These are phyloP conservation scores for Sturnira hondurensis DNA, from an alignment of 2,113 vertebrate genomes.

Conservation along the genomic window DNA sequence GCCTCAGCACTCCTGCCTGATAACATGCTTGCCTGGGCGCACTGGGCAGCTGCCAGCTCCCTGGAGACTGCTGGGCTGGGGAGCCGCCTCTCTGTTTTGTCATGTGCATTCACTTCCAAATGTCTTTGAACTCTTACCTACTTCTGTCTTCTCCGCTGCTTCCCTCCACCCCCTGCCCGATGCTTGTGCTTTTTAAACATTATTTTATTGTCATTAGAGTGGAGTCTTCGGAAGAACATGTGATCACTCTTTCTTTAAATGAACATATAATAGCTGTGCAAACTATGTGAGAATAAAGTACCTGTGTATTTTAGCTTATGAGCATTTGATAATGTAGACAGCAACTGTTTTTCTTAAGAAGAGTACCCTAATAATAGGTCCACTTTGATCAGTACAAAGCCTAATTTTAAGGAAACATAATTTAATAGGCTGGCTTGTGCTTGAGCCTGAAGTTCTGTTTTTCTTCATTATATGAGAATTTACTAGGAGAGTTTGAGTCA, in stretches of 20 bases:
- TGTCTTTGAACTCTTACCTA: neutral
- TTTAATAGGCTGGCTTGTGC: neutral
- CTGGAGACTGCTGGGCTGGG: neutral
- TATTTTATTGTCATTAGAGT: neutral
- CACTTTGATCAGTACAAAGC: neutral
- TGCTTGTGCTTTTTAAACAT: neutral
- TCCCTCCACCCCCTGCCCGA: no score
- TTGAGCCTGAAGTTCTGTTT: neutral
- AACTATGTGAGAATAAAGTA: neutral
- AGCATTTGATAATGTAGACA: constrained; percentile 8
- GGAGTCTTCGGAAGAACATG: neutral
- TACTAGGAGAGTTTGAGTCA: neutral
- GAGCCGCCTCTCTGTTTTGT: neutral
- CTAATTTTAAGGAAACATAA: neutral
- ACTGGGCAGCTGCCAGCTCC: neutral
- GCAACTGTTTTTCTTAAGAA: constrained; percentile 15
- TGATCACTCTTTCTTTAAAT: constrained; percentile 10
- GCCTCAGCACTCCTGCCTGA: neutral
- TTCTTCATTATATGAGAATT: neutral
- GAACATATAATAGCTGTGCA: constrained; percentile 9
- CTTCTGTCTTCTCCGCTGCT: neutral
- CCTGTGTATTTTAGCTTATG: constrained; percentile 18
- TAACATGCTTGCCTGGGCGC: rapidly evolving
- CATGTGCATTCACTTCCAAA: neutral
- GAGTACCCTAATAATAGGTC: neutral